Evolutionary conservation across 2,888 invertebrate species (phyloP).

Genomic region (Palloptera scutellata): DNA sequence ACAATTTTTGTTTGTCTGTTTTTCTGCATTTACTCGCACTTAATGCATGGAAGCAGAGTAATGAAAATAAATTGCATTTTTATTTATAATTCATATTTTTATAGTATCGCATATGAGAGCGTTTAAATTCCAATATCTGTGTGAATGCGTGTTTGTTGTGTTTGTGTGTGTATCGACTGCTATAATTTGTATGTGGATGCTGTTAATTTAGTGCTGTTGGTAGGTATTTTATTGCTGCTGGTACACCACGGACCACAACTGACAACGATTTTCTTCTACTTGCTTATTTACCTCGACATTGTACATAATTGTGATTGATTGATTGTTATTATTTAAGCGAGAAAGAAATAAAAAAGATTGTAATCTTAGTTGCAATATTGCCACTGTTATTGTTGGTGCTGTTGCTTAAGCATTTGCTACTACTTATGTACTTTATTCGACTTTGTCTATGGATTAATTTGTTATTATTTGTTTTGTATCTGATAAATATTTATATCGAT

Average conservation of each 20-base stretch:
- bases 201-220: slow-evolving; percentile 11
- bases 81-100: slow-evolving; percentile 23
- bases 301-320: not conserved
- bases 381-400: not conserved
- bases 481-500: no score
- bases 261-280: no score
- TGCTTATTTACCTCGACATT: no score
- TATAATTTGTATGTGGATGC: slow-evolving; percentile 5
- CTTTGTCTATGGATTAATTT: no score
- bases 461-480: no score
- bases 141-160: no score
- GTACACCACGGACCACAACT: not conserved
- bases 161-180: slow-evolving; percentile 7
- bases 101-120: not conserved
- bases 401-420: not conserved
- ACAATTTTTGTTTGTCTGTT: slow-evolving; percentile 7
- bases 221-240: slow-evolving; percentile 38
- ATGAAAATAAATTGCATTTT: slow-evolving; percentile 29
- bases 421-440: no score
- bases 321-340: no score
- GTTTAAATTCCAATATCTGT: no score
- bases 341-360: slow-evolving; percentile 6
- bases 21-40: slow-evolving; percentile 18
- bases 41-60: not conserved
- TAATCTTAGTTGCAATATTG: slow-evolving; percentile 3